Percentiles rank a stretch among this genome's conserved stretches.
Evolutionary conservation across 2,113 vertebrate genomes (phyloP).

Genomic region (Hippolais icterina): DNA sequence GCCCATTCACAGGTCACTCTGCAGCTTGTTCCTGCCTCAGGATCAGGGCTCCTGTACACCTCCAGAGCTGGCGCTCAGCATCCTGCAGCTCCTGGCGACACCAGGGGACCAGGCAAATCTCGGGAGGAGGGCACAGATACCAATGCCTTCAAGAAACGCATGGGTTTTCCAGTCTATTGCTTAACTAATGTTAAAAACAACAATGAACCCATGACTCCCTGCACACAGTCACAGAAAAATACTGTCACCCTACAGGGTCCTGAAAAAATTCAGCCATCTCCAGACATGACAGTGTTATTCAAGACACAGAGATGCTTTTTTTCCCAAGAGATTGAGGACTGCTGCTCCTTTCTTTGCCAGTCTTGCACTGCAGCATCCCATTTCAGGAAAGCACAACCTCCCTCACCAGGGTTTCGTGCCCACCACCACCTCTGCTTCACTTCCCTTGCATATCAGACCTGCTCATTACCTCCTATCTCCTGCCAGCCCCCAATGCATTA

Average conservation of each 20-base stretch:
- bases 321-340: neutral
- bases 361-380: neutral
- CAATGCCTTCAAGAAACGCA: neutral
- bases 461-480: neutral
- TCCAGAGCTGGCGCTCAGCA: accelerated
- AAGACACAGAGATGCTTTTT: neutral
- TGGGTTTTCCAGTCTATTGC: neutral
- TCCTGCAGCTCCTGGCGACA: accelerated
- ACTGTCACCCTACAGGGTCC: no score
- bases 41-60: neutral
- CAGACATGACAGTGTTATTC: neutral
- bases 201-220: no score
- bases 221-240: neutral
- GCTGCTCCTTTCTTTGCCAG: neutral
- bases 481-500: no score
- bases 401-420: accelerated
- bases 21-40: accelerated
- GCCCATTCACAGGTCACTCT: neutral
- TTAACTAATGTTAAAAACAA: neutral
- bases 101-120: neutral
- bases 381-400: neutral
- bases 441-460: accelerated
- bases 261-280: neutral
- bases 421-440: neutral
- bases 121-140: accelerated